A percentile compares a stretch with the other conserved stretches of the same genome.
phyloP scores from a whole-genome alignment of 2,797 vertebrate genomes.

The Molossus alvarezi region DNA sequence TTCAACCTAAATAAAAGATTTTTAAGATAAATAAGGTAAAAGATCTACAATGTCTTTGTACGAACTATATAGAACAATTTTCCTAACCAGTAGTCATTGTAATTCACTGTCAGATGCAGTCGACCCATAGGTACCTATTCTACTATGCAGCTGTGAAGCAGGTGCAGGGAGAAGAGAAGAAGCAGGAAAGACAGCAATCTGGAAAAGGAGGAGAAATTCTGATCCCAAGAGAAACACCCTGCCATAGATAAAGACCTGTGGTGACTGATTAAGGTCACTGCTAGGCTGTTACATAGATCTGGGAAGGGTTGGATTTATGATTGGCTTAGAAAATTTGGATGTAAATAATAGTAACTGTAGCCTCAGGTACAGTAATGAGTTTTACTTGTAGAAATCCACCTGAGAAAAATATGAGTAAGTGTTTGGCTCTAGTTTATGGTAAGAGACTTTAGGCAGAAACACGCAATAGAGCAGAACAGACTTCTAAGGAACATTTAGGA shows the following conservation, averaged over 20 bases:
- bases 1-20: neutral
- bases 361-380: neutral
- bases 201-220: neutral
- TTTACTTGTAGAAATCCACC: slow-evolving; percentile 1
- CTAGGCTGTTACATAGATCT: neutral
- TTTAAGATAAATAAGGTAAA: neutral
- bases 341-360: neutral
- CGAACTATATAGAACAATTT: neutral
- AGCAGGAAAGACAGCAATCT: neutral
- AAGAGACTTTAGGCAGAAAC: neutral
- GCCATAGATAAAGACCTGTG: neutral
- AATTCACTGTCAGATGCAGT: neutral
- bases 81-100: neutral
- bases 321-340: neutral
- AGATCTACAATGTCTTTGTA: neutral
- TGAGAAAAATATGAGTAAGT: neutral
- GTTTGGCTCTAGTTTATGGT: neutral
- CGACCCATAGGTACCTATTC: neutral
- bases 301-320: neutral
- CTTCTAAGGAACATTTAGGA: neutral
- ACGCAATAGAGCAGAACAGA: neutral
- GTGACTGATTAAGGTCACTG: neutral
- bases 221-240: neutral
- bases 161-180: neutral
- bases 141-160: neutral